phyloP scores from a whole-genome alignment of 2,888 invertebrate species.

The Thera obeliscata region DNA sequence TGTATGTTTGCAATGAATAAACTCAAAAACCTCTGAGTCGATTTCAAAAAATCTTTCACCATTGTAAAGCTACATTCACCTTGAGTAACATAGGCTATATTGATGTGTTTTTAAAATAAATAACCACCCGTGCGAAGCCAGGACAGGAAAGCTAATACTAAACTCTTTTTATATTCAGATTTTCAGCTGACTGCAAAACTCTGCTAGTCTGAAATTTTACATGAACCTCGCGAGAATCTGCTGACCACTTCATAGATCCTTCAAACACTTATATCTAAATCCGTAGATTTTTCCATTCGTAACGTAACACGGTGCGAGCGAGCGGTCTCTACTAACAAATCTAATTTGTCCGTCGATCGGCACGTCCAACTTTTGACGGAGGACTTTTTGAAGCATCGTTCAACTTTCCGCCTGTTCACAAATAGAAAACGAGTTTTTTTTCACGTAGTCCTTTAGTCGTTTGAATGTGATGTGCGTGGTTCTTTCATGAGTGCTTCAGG shows the following conservation, averaged over 20 bases:
- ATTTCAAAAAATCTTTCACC: too few relatives aligned
- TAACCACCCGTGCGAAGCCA: too few relatives aligned
- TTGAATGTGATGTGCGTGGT: conserved; percentile 16
- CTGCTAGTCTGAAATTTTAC: conserved; percentile 5
- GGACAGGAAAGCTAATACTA: too few relatives aligned
- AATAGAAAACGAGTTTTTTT: conserved; percentile 42
- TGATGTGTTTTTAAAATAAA: too few relatives aligned
- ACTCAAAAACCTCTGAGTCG: too few relatives aligned
- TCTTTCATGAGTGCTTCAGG: conserved; percentile 1
- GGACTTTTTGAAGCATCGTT: conserved; percentile 67
- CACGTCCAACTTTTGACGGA: conserved; percentile 73
- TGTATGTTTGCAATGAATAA: too few relatives aligned
- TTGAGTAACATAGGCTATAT: too few relatives aligned
- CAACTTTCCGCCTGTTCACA: conserved; percentile 36
- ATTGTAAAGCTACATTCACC: too few relatives aligned
- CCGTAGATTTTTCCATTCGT: conserved; percentile 44
- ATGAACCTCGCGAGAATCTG: conserved; percentile 15
- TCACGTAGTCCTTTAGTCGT: conserved; percentile 23
- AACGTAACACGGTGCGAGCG: conserved; percentile 45
- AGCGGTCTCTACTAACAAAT: conserved; percentile 69
- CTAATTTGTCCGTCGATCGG: conserved; percentile 73
- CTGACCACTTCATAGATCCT: conserved; percentile 27
- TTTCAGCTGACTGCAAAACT: conserved; percentile 2
- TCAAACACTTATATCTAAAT: conserved; percentile 35
- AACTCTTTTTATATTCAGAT: not conserved